Evolutionary conservation across 2,888 invertebrate genomes (phyloP).

Genomic region (Crossocerus cetratus): DNA sequence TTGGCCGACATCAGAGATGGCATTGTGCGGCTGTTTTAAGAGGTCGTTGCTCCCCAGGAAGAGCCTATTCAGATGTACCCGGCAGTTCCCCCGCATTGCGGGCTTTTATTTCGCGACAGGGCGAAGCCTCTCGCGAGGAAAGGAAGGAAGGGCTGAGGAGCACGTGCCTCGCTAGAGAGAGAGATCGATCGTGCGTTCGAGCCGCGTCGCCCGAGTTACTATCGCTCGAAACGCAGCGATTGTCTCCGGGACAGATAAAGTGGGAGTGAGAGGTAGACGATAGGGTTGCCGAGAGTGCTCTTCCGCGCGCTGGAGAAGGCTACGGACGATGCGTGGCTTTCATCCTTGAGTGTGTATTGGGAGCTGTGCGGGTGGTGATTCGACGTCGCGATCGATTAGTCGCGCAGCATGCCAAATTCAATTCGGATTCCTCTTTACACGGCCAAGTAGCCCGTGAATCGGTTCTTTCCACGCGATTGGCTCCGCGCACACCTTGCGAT

Average conservation of each 20-base stretch:
- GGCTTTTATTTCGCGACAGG: conserved; percentile 48
- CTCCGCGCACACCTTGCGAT: neutral
- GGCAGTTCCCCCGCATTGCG: conserved; percentile 46
- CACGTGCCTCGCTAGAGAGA: conserved; percentile 24
- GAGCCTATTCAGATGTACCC: conserved; percentile 9
- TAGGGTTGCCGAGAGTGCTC: neutral
- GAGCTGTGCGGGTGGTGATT: neutral
- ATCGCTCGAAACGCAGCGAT: conserved; percentile 24
- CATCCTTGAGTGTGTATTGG: neutral
- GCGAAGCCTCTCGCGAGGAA: conserved; percentile 33
- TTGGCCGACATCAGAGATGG: neutral
- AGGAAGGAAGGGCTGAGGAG: too few relatives aligned
- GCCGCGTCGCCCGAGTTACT: conserved; percentile 18
- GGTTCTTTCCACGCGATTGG: conserved; percentile 12
- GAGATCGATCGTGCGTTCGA: conserved; percentile 33
- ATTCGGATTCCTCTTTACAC: conserved; percentile 13
- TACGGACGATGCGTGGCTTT: conserved; percentile 10
- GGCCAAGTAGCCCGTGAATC: neutral
- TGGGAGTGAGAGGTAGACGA: neutral
- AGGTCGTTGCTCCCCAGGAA: conserved; percentile 23
- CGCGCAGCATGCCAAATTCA: conserved; percentile 14
- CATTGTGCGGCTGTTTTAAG: neutral
- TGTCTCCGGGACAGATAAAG: neutral
- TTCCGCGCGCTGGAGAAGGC: neutral
- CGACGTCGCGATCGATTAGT: conserved; percentile 30